phyloP scores from a whole-genome alignment of 2,797 vertebrate species.

The Sebastes iracundus region DNA sequence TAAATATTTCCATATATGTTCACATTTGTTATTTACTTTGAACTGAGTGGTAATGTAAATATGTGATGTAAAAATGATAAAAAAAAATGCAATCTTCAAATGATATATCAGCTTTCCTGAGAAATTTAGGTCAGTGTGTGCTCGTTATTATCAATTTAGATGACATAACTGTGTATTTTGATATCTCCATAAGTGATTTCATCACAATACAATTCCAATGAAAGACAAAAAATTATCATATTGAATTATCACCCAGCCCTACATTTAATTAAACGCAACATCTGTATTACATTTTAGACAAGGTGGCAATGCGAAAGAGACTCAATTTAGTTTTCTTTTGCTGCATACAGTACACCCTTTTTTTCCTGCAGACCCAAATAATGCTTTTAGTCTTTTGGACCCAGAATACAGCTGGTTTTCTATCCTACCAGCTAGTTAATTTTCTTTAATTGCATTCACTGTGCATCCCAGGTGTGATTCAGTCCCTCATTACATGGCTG shows the following conservation, averaged over 20 bases:
- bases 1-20: too few relatives aligned
- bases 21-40: too few relatives aligned
- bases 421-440: constrained; percentile 33
- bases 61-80: too few relatives aligned
- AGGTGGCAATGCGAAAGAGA: neutral
- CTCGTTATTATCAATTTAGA: too few relatives aligned
- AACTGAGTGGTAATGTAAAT: too few relatives aligned
- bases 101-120: too few relatives aligned
- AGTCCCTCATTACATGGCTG: constrained; percentile 42
- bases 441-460: constrained; percentile 49
- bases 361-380: neutral
- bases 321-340: neutral
- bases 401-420: constrained; percentile 13
- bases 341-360: neutral
- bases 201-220: too few relatives aligned
- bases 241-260: neutral
- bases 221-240: neutral
- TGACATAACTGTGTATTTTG: too few relatives aligned
- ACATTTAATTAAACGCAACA: neutral
- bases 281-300: neutral
- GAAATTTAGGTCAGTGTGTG: too few relatives aligned
- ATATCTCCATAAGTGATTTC: too few relatives aligned
- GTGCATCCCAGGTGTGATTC: constrained; percentile 55
- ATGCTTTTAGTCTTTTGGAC: neutral
- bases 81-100: too few relatives aligned